Evolutionary conservation across 23 tunicate genomes (phyloP).

Genomic region (Oikopleura dioica): DNA sequence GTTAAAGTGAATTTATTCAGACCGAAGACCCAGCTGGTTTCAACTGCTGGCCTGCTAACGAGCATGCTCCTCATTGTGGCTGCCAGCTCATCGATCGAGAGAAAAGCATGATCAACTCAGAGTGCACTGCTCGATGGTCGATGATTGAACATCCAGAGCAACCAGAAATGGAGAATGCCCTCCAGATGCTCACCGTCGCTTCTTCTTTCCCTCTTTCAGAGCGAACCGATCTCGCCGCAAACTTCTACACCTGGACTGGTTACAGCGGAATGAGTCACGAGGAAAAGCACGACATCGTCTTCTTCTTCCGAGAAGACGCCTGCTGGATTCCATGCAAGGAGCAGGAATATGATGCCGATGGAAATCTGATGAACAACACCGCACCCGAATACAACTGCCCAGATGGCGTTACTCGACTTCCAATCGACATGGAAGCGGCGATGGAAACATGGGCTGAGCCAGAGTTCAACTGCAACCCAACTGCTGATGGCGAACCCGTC

Average conservation of each 20-base stretch:
- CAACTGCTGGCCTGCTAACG: constrained; percentile 5
- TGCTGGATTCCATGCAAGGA: too few relatives aligned
- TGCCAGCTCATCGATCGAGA: background rate
- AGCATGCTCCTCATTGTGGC: constrained; percentile 2
- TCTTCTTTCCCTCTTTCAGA: background rate
- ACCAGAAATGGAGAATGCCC: too few relatives aligned
- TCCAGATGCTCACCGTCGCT: background rate
- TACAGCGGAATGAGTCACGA: background rate
- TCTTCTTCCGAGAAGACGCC: background rate
- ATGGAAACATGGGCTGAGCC: too few relatives aligned
- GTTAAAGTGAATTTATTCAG: constrained; percentile 6
- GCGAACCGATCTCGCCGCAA: background rate
- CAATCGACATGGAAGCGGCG: too few relatives aligned
- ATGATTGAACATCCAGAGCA: too few relatives aligned
- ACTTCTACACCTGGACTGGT: background rate
- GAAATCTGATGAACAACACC: too few relatives aligned
- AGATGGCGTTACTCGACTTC: too few relatives aligned
- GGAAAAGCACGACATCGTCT: background rate
- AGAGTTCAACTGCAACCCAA: too few relatives aligned
- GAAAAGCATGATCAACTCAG: background rate
- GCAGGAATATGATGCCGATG: too few relatives aligned
- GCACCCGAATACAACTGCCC: too few relatives aligned
- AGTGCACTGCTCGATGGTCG: too few relatives aligned
- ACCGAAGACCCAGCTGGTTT: background rate
- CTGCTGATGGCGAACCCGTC: background rate